Evolutionary conservation across 2,113 vertebrate species (phyloP), one percentile per base, ranked within the genome.

Genomic region (Hemiprocne comata): DNA sequence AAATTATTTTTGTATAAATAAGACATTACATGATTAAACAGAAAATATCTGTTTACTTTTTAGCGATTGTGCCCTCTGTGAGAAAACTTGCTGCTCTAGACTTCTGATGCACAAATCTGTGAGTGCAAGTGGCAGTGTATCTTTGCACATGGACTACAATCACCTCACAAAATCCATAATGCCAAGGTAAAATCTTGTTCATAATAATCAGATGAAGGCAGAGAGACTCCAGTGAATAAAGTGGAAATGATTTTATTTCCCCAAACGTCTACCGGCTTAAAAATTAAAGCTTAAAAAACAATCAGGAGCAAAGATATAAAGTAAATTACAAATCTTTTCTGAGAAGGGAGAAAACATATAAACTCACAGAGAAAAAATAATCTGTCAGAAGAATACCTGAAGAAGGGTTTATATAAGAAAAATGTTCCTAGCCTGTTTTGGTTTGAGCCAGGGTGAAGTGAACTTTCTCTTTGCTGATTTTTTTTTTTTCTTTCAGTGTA

Each of bases 1-100:
- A 70, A 96, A 87, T n/a, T 85, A 50, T 83, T 21, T 16, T 53
- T 87, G 46, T 93, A 67, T 94, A 97, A 95, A 89, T 87, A 96
- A 84, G 31, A 34, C 90, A 86, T 86, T 88, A 69, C 13, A 36
- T 9, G 42, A 89, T 83, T 94, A 94, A 93, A 94, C 40, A 94
- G 79, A 94, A 94, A 90, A 77, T 73, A 91, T 62, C 71, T 92
- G 67, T 78, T 95, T 91, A 84, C 31, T 34, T 94, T 96, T 89
- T 72, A 66, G 61, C 78, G 55, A 31, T 38, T 60, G 13, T 61
- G 7, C 4, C 79, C 9, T 85, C 29, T 73, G 42, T 38, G 67
- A 92, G 78, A 91, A 75, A 73, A 55, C 7, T 71, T 65, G 10
- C 16, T 67, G 16, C 26, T 83, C 44, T n/a, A 33, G 60, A 89